Conservation (phyloP, 2,797 vertebrate species). For the Oreochromis grahami region DNA sequence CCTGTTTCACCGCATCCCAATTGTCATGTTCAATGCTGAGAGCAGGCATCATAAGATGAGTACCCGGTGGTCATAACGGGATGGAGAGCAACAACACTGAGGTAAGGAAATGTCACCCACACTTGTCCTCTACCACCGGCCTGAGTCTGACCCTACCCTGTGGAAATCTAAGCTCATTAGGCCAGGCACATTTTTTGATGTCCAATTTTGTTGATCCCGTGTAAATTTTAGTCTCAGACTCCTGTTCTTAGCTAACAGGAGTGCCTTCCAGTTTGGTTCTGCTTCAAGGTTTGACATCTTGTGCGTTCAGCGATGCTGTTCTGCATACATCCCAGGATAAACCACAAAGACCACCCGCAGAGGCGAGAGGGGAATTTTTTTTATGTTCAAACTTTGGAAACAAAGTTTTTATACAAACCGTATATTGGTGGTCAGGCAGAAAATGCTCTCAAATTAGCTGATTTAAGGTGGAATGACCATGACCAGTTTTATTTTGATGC, state of each 20-base stretch:
- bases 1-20: fast-evolving
- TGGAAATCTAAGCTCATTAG: background rate
- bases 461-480: background rate
- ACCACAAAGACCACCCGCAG: too few species aligned
- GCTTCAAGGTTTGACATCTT: background rate
- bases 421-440: background rate
- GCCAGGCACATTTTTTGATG: background rate
- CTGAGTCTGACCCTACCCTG: fast-evolving
- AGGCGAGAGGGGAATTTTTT: fast-evolving
- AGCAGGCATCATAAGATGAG: background rate
- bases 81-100: background rate
- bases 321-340: background rate
- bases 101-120: background rate
- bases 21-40: background rate
- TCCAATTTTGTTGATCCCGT: fast-evolving
- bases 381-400: too few species aligned
- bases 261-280: background rate
- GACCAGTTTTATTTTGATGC: background rate
- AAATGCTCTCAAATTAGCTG: background rate
- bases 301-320: fast-evolving
- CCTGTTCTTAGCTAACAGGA: background rate
- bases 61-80: background rate
- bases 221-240: background rate
- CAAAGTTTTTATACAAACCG: background rate
- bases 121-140: background rate